These are phyloP conservation scores for Xestia ashworthii DNA, from an alignment of 2,888 invertebrate species.

Conservation along the genomic window DNA sequence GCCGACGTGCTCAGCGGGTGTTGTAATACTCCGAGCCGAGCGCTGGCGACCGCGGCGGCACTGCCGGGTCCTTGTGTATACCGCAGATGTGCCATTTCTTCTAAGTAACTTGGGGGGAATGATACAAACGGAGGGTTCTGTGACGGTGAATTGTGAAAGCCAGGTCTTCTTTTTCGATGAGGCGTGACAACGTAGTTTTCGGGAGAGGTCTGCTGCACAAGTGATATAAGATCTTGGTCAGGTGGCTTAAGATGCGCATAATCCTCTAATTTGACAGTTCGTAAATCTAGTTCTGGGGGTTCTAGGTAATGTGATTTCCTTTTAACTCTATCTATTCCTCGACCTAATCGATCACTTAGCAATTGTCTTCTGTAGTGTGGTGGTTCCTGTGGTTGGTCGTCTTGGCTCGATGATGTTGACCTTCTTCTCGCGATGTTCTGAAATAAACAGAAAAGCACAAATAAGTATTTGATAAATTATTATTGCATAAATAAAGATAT, in stretches of 20 bases:
- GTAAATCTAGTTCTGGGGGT: conserved; percentile 93
- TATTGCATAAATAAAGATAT: neutral
- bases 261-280: conserved; percentile 92
- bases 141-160: conserved; percentile 96
- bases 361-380: conserved; percentile 91
- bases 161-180: conserved; percentile 96
- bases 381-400: conserved; percentile 88
- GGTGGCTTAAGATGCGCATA: conserved; percentile 92
- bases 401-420: conserved; percentile 89
- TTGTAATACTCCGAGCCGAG: conserved; percentile 88
- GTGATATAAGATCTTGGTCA: conserved; percentile 93
- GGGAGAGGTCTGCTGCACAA: conserved; percentile 93
- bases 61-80: conserved; percentile 91
- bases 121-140: conserved; percentile 97
- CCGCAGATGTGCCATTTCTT: conserved; percentile 92
- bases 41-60: conserved; percentile 90
- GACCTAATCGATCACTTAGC: conserved; percentile 91
- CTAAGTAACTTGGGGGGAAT: conserved; percentile 94
- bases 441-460: conserved; percentile 62
- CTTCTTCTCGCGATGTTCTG: conserved; percentile 87
- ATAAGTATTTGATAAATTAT: conserved; percentile 7
- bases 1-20: conserved; percentile 94
- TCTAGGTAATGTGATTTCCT: conserved; percentile 92
- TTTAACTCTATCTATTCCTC: conserved; percentile 91
- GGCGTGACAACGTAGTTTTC: conserved; percentile 97